Percentiles rank a stretch among this genome's conserved stretches.
Evolutionary conservation across 53 echinoderm and acorn worm genomes (phyloP).

Genomic region (Temnopleurus reevesii): DNA sequence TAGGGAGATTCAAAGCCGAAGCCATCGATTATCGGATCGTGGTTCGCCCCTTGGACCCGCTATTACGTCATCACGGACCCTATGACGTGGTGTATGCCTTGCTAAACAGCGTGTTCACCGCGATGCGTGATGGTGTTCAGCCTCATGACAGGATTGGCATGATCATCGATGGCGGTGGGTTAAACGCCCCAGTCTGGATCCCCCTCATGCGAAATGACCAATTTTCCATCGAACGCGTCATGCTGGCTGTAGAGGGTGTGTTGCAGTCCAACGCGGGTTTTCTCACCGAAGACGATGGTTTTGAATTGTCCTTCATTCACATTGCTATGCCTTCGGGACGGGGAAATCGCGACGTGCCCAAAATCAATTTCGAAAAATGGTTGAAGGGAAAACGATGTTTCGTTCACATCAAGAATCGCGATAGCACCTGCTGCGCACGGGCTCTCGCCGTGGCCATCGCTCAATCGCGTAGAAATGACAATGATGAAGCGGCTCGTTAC

Average conservation of each 20-base stretch:
- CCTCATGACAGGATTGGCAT: not conserved
- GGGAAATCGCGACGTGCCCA: not conserved
- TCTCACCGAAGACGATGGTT: not conserved
- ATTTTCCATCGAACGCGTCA: conserved; percentile 33
- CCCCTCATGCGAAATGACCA: not conserved
- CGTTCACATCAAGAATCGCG: conserved; percentile 21
- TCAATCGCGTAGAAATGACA: not conserved
- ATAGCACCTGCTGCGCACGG: not conserved
- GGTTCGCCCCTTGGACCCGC: too few relatives aligned
- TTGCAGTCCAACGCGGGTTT: conserved; percentile 11
- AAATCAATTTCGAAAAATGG: not conserved
- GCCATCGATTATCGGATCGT: too few relatives aligned
- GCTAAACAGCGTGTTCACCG: not conserved
- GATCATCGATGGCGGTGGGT: not conserved
- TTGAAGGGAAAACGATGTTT: not conserved
- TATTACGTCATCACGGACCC: not conserved
- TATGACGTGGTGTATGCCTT: not conserved
- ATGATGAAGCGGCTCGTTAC: not conserved
- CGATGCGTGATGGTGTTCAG: too few relatives aligned
- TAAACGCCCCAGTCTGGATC: too few relatives aligned
- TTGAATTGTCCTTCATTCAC: not conserved
- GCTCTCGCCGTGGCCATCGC: conserved; percentile 8
- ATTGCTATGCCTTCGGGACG: not conserved
- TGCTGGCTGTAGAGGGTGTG: conserved; percentile 25
- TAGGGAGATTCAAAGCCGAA: not conserved